Evolutionary conservation across 2,888 invertebrate species (phyloP), one percentile per base, ranked within the genome.

Genomic region (Rotaria socialis): DNA sequence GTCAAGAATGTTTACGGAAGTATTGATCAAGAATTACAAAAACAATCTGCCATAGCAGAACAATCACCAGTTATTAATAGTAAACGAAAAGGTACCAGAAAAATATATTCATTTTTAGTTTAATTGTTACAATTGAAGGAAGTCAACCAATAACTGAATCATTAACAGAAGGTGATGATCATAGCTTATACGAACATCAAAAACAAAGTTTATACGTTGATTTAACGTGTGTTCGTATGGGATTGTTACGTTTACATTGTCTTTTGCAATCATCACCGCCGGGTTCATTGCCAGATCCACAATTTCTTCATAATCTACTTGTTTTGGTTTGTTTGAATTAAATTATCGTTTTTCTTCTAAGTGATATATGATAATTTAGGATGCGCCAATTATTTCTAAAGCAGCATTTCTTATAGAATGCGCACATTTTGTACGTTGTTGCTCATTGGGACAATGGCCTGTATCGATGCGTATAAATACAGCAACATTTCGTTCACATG

Each of bases 371-470:
- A n/a, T 10, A 52, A 19, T 43, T 43, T 95, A 98, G 55, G 94
- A 96, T 91, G 96, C 98, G 0, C 96, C 98, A 0, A 94, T 98
- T 0, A 94, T 97, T 0, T 94, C 96, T 0, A 93, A 97, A 90
- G 98, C 99, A 7, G 94, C 96, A 0, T 93, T 98, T 86, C 92
- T 98, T 14, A 91, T 99, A 87, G 99, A 99, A 91, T 97, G 97
- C 91, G 95, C 97, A 0, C 95, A 97, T 90, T 95, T 98, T 89
- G 97, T 99, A 3, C 97, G 98, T 90, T 94, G 96, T 88, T 99
- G 99, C 91, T 99, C 98, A 91, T 95, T 96, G 90, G 97, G 97
- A 0, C 96, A 96, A 89, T 99, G 99, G 99, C 98, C 99, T 0
- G 94, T 94, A 86, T 99, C 99, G 97, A 95, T 97, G 93, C 96